Base-by-base conservation (phyloP, 2,797 vertebrate species). In the Pseudochaenichthys georgianus region DNA sequence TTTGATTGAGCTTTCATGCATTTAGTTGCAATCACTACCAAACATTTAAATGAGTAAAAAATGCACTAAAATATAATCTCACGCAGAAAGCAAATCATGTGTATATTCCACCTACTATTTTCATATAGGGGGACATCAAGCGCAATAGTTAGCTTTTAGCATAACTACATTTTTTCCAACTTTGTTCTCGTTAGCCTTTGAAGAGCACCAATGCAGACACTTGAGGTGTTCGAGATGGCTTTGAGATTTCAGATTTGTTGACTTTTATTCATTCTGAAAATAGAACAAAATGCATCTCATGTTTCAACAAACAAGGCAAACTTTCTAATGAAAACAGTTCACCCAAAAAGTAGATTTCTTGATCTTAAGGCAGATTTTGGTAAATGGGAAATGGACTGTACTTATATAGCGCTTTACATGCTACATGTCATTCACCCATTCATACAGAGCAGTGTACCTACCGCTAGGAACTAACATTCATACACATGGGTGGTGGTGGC, bases 1-100 rank as follows among this genome's bases (percentile, higher is more conserved):
- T 73, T 73, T 9, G 12, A 5, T 62, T 59, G 50, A 55, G 17
- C 46, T 52, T 70, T 43, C 45, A 63, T 64, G 54, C 48, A 17
- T 65, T 60, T 51, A 11, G 13, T 1, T 53, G 3, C 43, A 60
- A 21, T 43, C 19, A 2, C 48, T 54, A 59, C 41, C 2, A 17
- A 23, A n/a, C 42, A 43, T 43, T 43, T 55, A 10, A 41, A 45
- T 21, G 9, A 46, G n/a, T 28, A 31, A 0, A 51, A n/a, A 12
- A 13, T 21, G 21, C 43, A 34, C 16, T 45, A 15, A 3, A 3
- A 9, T 53, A 9, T 9, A 2, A 31, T 19, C 53, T 23, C 7
- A 28, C 31, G 47, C 64, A 34, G 28, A 34, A 11, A 15, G 15
- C 0, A 3, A 61, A 46, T 43, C 11, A 5, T 11, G 21, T 42